A percentile compares a stretch with the other conserved stretches of the same genome.
Evolutionary conservation across 1,140 invertebrate species (phyloP).

Genomic region (Habropoda laboriosa): DNA sequence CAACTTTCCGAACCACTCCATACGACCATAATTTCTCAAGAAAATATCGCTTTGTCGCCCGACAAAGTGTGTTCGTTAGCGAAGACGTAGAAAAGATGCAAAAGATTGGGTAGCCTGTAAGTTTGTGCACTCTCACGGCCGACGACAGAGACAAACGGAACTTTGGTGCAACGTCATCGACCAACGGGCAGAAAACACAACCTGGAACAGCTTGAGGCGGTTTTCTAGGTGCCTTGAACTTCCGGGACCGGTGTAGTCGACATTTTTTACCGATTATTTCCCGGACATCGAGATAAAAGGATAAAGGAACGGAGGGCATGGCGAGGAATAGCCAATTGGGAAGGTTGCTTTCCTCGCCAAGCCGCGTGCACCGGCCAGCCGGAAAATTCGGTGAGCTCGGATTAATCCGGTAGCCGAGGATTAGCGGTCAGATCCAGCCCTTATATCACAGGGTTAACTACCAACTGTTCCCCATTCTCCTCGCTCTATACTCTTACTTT

Average conservation of each 20-base stretch:
- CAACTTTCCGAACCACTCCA: too few species aligned
- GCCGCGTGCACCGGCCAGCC: background rate
- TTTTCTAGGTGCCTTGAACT: background rate
- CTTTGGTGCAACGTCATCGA: background rate
- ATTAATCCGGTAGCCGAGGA: slow-evolving; percentile 28
- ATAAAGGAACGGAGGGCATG: background rate
- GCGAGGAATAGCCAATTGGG: background rate
- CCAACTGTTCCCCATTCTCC: background rate
- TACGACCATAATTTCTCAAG: too few species aligned
- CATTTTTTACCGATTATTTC: background rate
- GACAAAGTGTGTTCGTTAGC: background rate
- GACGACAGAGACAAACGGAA: background rate
- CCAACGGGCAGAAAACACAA: background rate
- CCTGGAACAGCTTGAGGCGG: background rate
- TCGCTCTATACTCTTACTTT: background rate
- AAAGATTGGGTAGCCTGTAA: background rate
- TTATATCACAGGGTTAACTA: slow-evolving; percentile 33
- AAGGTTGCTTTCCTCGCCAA: background rate
- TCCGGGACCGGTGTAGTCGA: background rate
- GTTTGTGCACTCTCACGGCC: slow-evolving; percentile 9
- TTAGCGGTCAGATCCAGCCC: slow-evolving; percentile 29
- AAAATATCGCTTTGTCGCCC: too few species aligned
- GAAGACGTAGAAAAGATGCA: too few species aligned
- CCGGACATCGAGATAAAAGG: slow-evolving; percentile 10
- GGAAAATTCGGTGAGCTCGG: slow-evolving; percentile 38